Conservation (phyloP, 2,888 invertebrate genomes). For the Leucania comma region DNA sequence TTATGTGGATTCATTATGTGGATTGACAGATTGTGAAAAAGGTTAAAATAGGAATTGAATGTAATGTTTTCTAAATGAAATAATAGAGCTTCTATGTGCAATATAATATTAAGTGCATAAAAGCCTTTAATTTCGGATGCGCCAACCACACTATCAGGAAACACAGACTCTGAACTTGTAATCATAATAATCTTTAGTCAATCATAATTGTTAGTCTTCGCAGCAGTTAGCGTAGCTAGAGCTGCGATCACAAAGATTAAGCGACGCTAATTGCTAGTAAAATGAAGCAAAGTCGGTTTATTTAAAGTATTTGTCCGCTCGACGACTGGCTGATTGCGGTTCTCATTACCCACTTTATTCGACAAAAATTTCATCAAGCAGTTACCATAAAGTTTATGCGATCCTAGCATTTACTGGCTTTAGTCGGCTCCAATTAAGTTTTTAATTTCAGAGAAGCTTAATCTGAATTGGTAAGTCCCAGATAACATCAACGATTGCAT, state of each 20-base stretch:
- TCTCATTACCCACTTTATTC: conserved; percentile 25
- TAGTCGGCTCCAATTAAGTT: conserved; percentile 33
- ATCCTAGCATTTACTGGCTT: conserved; percentile 18
- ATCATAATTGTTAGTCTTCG: not conserved
- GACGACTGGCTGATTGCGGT: conserved; percentile 38
- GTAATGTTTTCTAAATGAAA: too few relatives aligned
- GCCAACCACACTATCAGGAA: too few relatives aligned
- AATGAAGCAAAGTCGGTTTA: conserved; percentile 26
- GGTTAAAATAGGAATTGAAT: too few relatives aligned
- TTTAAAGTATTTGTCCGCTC: conserved; percentile 20
- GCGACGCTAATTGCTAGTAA: conserved; percentile 19
- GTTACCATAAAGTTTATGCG: conserved; percentile 31
- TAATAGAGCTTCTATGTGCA: too few relatives aligned
- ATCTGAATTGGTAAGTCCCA: conserved; percentile 7
- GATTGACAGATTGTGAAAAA: too few relatives aligned
- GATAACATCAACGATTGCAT: too few relatives aligned
- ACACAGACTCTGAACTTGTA: not conserved
- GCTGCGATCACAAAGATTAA: conserved; percentile 7
- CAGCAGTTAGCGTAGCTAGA: not conserved
- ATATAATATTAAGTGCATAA: too few relatives aligned
- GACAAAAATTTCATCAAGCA: conserved; percentile 18
- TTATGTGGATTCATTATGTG: too few relatives aligned
- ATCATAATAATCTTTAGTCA: not conserved
- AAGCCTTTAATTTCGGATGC: too few relatives aligned
- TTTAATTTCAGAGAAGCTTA: conserved; percentile 17